Evolutionary conservation across 2,113 vertebrate genomes (phyloP).

Genomic region (Bufo gargarizans): DNA sequence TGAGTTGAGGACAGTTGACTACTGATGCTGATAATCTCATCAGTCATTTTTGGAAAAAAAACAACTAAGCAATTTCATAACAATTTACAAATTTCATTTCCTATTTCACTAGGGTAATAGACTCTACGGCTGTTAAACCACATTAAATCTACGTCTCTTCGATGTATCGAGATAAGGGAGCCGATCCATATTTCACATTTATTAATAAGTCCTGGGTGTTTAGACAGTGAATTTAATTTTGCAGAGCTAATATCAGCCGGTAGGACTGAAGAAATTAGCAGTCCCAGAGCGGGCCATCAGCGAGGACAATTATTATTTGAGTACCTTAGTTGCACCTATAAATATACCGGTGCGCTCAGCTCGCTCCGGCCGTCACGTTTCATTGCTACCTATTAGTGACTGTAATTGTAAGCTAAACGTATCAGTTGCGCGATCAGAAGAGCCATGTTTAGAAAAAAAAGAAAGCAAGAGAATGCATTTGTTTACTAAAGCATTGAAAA

Average conservation of each 20-base stretch:
- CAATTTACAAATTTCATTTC: not conserved
- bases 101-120: not conserved
- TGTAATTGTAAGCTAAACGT: constrained; percentile 35
- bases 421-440: constrained; percentile 16
- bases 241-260: constrained; percentile 38
- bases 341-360: constrained; percentile 37
- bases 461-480: constrained; percentile 22
- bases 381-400: constrained; percentile 42
- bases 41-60: not conserved
- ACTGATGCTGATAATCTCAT: not conserved
- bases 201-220: constrained; percentile 50
- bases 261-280: constrained; percentile 44
- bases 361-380: constrained; percentile 31
- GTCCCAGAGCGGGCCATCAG: constrained; percentile 49
- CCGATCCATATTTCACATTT: constrained; percentile 49
- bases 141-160: not conserved
- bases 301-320: constrained; percentile 53
- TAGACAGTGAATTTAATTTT: constrained; percentile 51
- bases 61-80: not conserved
- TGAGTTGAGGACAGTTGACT: not conserved
- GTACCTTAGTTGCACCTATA: constrained; percentile 49
- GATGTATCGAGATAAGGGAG: constrained; percentile 16
- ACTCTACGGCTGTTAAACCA: not conserved
- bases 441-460: not conserved
- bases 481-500: constrained; percentile 57